A percentile compares a stretch with the other conserved stretches of the same genome.
Conservation (phyloP, 2,888 invertebrate species). For the Dusona sp. region DNA sequence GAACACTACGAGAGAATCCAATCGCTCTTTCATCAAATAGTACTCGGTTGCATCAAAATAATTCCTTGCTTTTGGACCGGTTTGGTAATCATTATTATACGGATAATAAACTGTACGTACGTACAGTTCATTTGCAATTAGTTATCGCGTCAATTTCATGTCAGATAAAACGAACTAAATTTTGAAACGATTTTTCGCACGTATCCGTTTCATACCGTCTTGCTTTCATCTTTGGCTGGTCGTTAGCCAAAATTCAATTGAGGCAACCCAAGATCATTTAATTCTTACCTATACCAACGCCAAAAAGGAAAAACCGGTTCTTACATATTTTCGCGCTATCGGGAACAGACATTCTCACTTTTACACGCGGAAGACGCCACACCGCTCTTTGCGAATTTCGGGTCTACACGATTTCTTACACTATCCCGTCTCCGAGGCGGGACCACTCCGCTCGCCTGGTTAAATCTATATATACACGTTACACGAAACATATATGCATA, state of each 20-base stretch:
- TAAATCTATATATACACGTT: conserved; percentile 64
- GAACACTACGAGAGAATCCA: conserved; percentile 28
- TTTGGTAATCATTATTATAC: conserved; percentile 35
- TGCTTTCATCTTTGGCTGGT: not conserved
- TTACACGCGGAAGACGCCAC: conserved; percentile 27
- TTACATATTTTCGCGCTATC: conserved; percentile 60
- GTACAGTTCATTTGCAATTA: conserved; percentile 23
- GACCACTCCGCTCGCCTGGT: conserved; percentile 41
- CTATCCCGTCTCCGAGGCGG: conserved; percentile 16
- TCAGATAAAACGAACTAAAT: conserved; percentile 22
- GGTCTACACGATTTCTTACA: conserved; percentile 2
- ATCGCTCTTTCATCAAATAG: conserved; percentile 15
- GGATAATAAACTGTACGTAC: not conserved
- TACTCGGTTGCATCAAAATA: conserved; percentile 23
- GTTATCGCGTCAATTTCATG: conserved; percentile 39
- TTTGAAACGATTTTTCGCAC: conserved; percentile 11
- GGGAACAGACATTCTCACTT: conserved; percentile 63
- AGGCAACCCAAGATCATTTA: conserved; percentile 70
- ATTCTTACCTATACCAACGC: conserved; percentile 74
- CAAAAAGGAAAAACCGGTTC: conserved; percentile 73
- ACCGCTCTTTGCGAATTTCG: conserved; percentile 20
- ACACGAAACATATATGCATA: conserved; percentile 68
- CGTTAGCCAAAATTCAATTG: conserved; percentile 59
- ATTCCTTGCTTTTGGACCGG: conserved; percentile 13
- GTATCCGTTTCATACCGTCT: not conserved